Percentiles rank a stretch among this genome's conserved stretches.
Conservation (phyloP, 2,113 vertebrate species). For the Actenoides lindsayi region DNA sequence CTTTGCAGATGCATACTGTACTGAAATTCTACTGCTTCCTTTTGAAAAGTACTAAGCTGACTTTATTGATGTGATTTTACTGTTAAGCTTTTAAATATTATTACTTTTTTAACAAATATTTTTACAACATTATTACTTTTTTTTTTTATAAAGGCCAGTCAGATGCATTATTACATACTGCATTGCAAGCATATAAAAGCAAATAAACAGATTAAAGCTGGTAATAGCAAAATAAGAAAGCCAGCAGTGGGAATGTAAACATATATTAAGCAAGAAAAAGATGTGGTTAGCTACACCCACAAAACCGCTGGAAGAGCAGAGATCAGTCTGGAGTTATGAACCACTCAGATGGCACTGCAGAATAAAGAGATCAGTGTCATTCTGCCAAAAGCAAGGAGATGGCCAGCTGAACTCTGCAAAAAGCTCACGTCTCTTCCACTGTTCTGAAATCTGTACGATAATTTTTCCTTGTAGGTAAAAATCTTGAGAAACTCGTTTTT, state of each 20-base stretch:
- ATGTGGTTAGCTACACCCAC: background rate
- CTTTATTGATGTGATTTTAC: conserved; percentile 6
- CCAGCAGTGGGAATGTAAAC: background rate
- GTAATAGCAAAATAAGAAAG: background rate
- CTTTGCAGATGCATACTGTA: background rate
- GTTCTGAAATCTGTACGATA: background rate
- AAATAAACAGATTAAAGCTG: background rate
- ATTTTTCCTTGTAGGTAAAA: background rate
- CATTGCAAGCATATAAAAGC: background rate
- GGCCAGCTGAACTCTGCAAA: background rate
- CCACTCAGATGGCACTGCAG: background rate
- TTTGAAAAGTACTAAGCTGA: background rate
- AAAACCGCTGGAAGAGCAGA: background rate
- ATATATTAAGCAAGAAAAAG: background rate
- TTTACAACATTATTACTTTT: background rate
- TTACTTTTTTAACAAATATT: background rate
- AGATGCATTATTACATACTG: background rate
- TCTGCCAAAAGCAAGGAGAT: background rate
- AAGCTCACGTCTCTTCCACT: background rate
- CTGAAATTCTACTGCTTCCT: background rate
- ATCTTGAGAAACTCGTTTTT: background rate
- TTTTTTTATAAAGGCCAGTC: background rate
- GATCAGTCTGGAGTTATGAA: background rate
- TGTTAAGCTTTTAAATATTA: conserved; percentile 2
- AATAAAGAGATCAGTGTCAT: background rate